Percentiles rank a stretch among this genome's conserved stretches.
These are phyloP conservation scores for Tapirus indicus DNA, from an alignment of 2,797 vertebrate species.

Conservation along the genomic window DNA sequence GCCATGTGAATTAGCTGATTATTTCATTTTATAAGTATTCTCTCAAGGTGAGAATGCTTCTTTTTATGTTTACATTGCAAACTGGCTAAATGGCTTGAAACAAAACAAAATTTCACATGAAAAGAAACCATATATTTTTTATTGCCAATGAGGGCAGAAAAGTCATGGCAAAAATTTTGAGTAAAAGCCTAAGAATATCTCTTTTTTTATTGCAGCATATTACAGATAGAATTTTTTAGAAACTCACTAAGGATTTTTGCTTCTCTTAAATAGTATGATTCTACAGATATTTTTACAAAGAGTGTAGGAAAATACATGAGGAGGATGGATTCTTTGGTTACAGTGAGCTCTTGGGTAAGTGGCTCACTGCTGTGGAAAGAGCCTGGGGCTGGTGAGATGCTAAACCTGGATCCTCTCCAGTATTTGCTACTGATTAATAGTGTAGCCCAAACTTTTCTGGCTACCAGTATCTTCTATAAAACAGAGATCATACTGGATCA, in stretches of 20 bases:
- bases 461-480: not conserved
- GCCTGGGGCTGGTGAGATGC: not conserved
- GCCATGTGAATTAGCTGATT: not conserved
- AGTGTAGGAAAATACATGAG: not conserved
- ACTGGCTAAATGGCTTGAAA: not conserved
- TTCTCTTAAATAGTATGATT: not conserved
- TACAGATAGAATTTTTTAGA: not conserved
- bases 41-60: not conserved
- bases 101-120: constrained; percentile 29
- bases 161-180: not conserved
- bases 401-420: not conserved
- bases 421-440: not conserved
- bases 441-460: not conserved
- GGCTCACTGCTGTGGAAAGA: not conserved
- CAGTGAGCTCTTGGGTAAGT: not conserved
- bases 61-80: not conserved
- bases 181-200: not conserved
- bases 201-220: not conserved
- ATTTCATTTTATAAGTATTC: not conserved
- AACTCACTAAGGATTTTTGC: not conserved
- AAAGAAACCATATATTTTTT: not conserved
- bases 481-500: not conserved
- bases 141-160: not conserved
- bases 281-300: not conserved
- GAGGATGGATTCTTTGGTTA: not conserved